Evolutionary conservation across 92 coral and sea anemone species (phyloP).

Genomic region (Zoanthus gigantus): DNA sequence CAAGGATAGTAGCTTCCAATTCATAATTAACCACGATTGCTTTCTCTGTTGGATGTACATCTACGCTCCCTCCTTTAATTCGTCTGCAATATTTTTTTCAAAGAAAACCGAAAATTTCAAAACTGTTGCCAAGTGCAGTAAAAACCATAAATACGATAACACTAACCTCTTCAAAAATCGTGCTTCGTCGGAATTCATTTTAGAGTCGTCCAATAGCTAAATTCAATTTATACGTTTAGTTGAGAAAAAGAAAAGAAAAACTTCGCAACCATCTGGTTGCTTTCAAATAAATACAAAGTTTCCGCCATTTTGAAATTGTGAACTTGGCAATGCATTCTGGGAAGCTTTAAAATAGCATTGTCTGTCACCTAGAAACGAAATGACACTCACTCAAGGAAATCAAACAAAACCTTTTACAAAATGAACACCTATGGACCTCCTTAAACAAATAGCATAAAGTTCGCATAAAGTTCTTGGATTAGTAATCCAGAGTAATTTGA

Average conservation of each 20-base stretch:
- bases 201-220: neutral
- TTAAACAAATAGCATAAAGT: too few relatives aligned
- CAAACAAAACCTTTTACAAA: too few relatives aligned
- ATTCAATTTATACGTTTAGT: neutral
- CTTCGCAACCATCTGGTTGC: neutral
- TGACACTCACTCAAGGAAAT: too few relatives aligned
- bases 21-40: conserved; percentile 99
- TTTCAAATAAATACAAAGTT: neutral
- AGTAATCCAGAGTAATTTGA: too few relatives aligned
- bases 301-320: conserved; percentile 43
- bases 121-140: neutral
- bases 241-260: neutral
- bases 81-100: conserved; percentile 60
- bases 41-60: conserved; percentile 99
- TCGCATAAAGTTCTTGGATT: too few relatives aligned
- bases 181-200: conserved; percentile 86
- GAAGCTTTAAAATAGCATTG: neutral
- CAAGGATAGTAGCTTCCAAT: conserved; percentile 98
- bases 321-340: conserved; percentile 26
- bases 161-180: conserved; percentile 79
- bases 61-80: conserved; percentile 95
- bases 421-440: too few relatives aligned
- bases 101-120: neutral
- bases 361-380: too few relatives aligned
- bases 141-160: neutral